Conservation (phyloP, 2,113 vertebrate species). For the Physeter macrocephalus region DNA sequence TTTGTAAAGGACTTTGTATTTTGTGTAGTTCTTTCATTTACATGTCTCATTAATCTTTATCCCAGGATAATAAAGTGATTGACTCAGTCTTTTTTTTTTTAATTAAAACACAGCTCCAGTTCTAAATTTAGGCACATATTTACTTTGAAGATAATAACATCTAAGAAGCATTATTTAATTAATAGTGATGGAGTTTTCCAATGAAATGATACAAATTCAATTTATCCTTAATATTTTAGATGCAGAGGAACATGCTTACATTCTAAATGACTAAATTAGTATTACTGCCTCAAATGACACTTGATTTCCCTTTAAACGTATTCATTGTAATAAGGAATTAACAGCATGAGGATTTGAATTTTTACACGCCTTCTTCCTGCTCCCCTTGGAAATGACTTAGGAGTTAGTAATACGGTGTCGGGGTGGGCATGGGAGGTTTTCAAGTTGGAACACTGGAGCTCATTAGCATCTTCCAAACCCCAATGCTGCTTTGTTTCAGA, state of each 20-base stretch:
- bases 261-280: constrained; percentile 17
- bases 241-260: background rate
- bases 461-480: constrained; percentile 69
- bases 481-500: constrained; percentile 57
- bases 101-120: constrained; percentile 6
- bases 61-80: background rate
- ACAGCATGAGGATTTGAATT: background rate
- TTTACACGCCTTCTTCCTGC: background rate
- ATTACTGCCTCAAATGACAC: background rate
- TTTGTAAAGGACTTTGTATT: background rate
- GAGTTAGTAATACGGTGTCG: background rate
- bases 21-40: background rate
- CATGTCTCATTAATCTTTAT: background rate
- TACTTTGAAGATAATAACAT: constrained; percentile 25
- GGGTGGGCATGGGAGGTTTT: background rate
- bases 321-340: constrained; percentile 27
- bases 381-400: background rate
- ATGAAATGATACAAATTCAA: background rate
- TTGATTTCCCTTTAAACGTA: constrained; percentile 32
- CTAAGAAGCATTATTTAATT: constrained; percentile 25
- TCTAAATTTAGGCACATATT: background rate
- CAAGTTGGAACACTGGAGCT: constrained; percentile 2
- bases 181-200: constrained; percentile 32
- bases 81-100: background rate
- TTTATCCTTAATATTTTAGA: constrained; percentile 40